Evolutionary conservation across 2,888 invertebrate species (phyloP).

Genomic region (Diloba caeruleocephala): DNA sequence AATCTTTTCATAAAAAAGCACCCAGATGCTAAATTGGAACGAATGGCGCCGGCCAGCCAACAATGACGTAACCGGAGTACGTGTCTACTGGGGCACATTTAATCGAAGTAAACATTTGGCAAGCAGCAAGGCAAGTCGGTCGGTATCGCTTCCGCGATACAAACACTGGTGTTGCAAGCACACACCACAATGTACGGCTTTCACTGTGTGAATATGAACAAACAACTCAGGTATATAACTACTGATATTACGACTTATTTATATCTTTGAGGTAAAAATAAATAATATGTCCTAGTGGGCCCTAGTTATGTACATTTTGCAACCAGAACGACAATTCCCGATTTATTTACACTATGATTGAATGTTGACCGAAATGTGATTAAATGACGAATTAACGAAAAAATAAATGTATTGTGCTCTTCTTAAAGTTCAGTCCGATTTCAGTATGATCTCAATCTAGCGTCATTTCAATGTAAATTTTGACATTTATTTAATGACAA

Average conservation of each 20-base stretch:
- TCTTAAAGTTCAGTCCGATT: too few species aligned
- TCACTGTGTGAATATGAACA: constrained; percentile 64
- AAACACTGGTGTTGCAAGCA: constrained; percentile 52
- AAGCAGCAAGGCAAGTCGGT: constrained; percentile 47
- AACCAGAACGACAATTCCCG: too few species aligned
- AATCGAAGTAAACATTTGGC: constrained; percentile 50
- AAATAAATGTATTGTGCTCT: too few species aligned
- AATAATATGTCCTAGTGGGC: background rate
- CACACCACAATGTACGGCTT: constrained; percentile 64
- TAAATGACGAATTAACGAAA: too few species aligned
- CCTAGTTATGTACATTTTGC: constrained; percentile 5
- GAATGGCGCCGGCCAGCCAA: constrained; percentile 45
- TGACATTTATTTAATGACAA: too few species aligned
- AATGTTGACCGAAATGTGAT: too few species aligned
- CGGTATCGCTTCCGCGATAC: constrained; percentile 50
- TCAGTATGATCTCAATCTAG: too few species aligned
- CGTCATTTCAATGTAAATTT: too few species aligned
- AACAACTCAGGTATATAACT: constrained; percentile 21
- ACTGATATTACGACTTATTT: constrained; percentile 1
- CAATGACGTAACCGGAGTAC: constrained; percentile 46
- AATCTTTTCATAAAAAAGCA: constrained; percentile 47
- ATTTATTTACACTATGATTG: too few species aligned
- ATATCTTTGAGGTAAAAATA: background rate
- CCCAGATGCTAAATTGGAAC: constrained; percentile 47
- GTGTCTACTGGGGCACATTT: constrained; percentile 35